Percentiles rank a stretch among this genome's conserved stretches.
These are phyloP conservation scores for Drosophila pandora DNA, from an alignment of 1,140 invertebrate genomes.

Conservation along the genomic window DNA sequence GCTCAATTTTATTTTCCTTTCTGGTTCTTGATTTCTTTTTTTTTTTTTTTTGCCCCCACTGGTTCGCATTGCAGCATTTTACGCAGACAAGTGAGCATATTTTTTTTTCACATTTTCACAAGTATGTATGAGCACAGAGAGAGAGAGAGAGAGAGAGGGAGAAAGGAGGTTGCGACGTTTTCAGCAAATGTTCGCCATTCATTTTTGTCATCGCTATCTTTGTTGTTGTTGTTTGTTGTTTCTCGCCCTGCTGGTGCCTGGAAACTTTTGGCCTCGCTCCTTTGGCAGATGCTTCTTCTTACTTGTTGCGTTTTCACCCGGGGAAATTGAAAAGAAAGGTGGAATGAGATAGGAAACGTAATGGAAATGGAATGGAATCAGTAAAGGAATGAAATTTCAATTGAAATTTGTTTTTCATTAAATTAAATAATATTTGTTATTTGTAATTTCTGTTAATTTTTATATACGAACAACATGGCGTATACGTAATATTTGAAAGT, in stretches of 20 bases:
- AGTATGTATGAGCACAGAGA: slow-evolving; percentile 7
- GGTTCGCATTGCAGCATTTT: slow-evolving; percentile 77
- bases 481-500: neutral
- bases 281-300: slow-evolving; percentile 55
- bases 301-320: slow-evolving; percentile 64
- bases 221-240: slow-evolving; percentile 20
- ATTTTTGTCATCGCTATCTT: slow-evolving; percentile 43
- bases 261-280: slow-evolving; percentile 48
- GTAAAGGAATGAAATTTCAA: neutral
- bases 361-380: slow-evolving; percentile 8
- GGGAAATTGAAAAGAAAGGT: slow-evolving; percentile 8
- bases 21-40: slow-evolving; percentile 21
- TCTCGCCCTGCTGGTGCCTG: slow-evolving; percentile 37
- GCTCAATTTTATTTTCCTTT: slow-evolving; percentile 52
- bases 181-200: slow-evolving; percentile 56
- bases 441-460: too few species aligned
- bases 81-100: slow-evolving; percentile 47
- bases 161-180: slow-evolving; percentile 49
- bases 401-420: neutral
- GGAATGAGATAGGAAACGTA: neutral
- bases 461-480: neutral
- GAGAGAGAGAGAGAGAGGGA: neutral
- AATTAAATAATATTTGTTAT: neutral
- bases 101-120: neutral
- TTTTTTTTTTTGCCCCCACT: slow-evolving; percentile 35